Conservation (phyloP, 2,113 vertebrate species). For the Archocentrus centrarchus region DNA sequence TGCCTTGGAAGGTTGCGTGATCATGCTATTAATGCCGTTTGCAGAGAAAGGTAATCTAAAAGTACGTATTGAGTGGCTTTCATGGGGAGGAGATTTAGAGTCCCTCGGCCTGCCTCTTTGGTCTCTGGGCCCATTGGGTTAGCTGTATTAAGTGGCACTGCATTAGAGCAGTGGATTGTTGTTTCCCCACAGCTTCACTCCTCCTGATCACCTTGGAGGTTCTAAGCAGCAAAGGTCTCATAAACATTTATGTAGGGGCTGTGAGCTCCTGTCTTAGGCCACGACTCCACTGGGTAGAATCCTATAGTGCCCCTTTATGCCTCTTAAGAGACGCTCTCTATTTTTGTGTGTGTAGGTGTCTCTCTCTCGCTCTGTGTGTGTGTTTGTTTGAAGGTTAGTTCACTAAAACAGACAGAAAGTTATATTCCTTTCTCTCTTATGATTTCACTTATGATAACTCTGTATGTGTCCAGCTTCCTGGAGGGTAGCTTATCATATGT, state of each 20-base stretch:
- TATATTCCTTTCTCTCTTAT: conserved; percentile 31
- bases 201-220: conserved; percentile 79
- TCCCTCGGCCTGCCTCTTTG: conserved; percentile 43
- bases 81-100: conserved; percentile 65
- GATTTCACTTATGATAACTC: conserved; percentile 50
- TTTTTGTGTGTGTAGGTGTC: conserved; percentile 32
- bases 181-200: conserved; percentile 68
- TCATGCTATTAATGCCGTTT: conserved; percentile 29
- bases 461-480: conserved; percentile 41
- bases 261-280: conserved; percentile 70
- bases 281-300: conserved; percentile 64
- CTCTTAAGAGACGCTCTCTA: conserved; percentile 75
- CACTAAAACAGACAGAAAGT: conserved; percentile 53
- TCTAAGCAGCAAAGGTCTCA: conserved; percentile 76
- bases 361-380: conserved; percentile 14
- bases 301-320: conserved; percentile 71
- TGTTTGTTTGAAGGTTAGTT: conserved; percentile 45
- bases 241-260: conserved; percentile 81
- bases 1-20: neutral
- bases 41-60: conserved; percentile 53
- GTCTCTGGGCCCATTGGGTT: conserved; percentile 58
- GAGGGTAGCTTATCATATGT: conserved; percentile 65
- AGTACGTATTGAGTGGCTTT: conserved; percentile 63
- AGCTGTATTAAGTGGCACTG: conserved; percentile 76
- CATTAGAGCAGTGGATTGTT: conserved; percentile 74